Percentiles rank a stretch among this genome's conserved stretches.
These are phyloP conservation scores for Apodemia duryi DNA, from an alignment of 2,888 invertebrate genomes.

Conservation along the genomic window DNA sequence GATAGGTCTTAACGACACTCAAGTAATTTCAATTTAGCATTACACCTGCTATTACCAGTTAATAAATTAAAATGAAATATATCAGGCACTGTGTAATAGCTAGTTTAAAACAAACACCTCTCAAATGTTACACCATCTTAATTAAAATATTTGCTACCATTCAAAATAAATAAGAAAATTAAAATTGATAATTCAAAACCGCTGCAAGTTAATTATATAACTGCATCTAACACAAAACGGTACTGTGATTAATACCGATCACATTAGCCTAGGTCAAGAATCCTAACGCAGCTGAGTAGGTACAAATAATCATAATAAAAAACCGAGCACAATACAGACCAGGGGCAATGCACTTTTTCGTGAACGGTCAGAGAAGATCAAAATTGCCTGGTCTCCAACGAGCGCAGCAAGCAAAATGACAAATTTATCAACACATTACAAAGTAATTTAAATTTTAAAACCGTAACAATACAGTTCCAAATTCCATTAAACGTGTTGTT, in stretches of 20 bases:
- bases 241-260: constrained; percentile 52
- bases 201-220: too few relatives aligned
- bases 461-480: constrained; percentile 13
- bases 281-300: constrained; percentile 66
- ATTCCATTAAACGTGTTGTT: constrained; percentile 1
- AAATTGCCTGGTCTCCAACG: constrained; percentile 45
- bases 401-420: constrained; percentile 56
- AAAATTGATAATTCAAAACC: too few relatives aligned
- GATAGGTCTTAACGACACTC: too few relatives aligned
- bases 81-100: too few relatives aligned
- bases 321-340: constrained; percentile 43
- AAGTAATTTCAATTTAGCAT: too few relatives aligned
- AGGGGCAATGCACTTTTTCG: constrained; percentile 73
- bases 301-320: constrained; percentile 51
- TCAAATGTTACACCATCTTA: too few relatives aligned
- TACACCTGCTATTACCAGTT: too few relatives aligned
- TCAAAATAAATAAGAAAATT: too few relatives aligned
- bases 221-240: constrained; percentile 23
- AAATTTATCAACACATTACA: constrained; percentile 38
- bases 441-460: constrained; percentile 32
- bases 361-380: constrained; percentile 58
- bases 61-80: too few relatives aligned
- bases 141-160: too few relatives aligned
- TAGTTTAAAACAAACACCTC: too few relatives aligned
- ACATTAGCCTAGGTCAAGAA: constrained; percentile 74